These are phyloP conservation scores for Papilio aristodemus DNA, from an alignment of 1,140 invertebrate genomes.

Conservation along the genomic window DNA sequence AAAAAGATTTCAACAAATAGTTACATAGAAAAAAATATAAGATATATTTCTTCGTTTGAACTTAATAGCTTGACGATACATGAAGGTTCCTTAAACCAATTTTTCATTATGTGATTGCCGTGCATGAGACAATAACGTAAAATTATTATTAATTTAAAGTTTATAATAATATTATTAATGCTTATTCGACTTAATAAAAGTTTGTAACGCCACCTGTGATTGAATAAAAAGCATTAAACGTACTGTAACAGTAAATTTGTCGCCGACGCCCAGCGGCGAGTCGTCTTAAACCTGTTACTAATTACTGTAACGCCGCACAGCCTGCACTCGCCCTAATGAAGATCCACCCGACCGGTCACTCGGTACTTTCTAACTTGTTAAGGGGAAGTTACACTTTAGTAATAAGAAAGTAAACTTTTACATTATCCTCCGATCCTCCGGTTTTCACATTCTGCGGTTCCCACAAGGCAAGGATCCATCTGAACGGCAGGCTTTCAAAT, in stretches of 20 bases:
- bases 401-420: background rate
- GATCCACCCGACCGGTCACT: slow-evolving; percentile 43
- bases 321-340: slow-evolving; percentile 41
- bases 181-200: background rate
- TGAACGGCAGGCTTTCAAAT: too few species aligned
- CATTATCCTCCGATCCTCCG: too few species aligned
- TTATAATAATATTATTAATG: background rate
- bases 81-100: too few species aligned
- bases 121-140: too few species aligned
- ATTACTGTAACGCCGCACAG: slow-evolving; percentile 33
- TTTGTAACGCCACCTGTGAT: slow-evolving; percentile 4
- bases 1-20: too few species aligned
- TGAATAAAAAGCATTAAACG: background rate
- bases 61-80: too few species aligned
- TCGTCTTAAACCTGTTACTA: slow-evolving; percentile 36
- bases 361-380: slow-evolving; percentile 46
- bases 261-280: background rate
- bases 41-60: too few species aligned
- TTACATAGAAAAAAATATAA: too few species aligned
- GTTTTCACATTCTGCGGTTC: too few species aligned
- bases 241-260: slow-evolving; percentile 25
- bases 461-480: too few species aligned
- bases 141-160: too few species aligned
- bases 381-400: slow-evolving; percentile 28
- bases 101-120: too few species aligned